Evolutionary conservation across 2,797 vertebrate genomes (phyloP).

Genomic region (Synanceia verrucosa): DNA sequence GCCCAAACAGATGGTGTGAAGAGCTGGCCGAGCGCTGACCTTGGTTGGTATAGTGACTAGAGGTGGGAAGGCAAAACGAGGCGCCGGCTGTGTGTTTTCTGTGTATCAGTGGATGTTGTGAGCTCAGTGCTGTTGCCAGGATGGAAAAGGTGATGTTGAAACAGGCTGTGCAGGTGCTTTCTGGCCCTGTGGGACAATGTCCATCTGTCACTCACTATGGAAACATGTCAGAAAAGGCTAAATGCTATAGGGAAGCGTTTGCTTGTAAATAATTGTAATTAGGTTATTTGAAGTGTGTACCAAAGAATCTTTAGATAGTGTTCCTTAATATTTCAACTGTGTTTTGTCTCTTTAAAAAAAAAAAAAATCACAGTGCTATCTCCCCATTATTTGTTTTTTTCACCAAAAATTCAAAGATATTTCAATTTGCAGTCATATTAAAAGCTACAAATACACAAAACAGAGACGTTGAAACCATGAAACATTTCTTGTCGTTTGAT

Average conservation of each 20-base stretch:
- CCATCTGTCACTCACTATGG: conserved; percentile 29
- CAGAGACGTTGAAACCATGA: too few species aligned
- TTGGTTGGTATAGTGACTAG: conserved; percentile 31
- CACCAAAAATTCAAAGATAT: too few species aligned
- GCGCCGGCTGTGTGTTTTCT: conserved; percentile 30
- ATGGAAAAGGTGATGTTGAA: conserved; percentile 40
- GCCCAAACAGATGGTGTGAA: conserved; percentile 79
- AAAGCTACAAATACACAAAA: too few species aligned
- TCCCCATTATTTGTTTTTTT: background rate
- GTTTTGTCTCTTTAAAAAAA: background rate
- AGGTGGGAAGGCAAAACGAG: conserved; percentile 23
- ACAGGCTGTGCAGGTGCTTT: conserved; percentile 51
- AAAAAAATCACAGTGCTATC: too few species aligned
- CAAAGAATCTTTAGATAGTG: background rate
- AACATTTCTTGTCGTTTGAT: too few species aligned
- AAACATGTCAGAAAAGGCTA: conserved; percentile 9
- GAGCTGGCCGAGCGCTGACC: conserved; percentile 57
- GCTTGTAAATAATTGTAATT: background rate
- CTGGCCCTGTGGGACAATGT: conserved; percentile 40
- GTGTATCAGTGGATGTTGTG: conserved; percentile 40
- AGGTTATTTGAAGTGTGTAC: background rate
- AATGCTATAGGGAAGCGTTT: conserved; percentile 15
- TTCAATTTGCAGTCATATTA: too few species aligned
- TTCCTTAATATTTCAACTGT: background rate
- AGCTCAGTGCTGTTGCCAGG: conserved; percentile 22